Conservation (phyloP, 1,140 invertebrate genomes). For the Achroia grisella region DNA sequence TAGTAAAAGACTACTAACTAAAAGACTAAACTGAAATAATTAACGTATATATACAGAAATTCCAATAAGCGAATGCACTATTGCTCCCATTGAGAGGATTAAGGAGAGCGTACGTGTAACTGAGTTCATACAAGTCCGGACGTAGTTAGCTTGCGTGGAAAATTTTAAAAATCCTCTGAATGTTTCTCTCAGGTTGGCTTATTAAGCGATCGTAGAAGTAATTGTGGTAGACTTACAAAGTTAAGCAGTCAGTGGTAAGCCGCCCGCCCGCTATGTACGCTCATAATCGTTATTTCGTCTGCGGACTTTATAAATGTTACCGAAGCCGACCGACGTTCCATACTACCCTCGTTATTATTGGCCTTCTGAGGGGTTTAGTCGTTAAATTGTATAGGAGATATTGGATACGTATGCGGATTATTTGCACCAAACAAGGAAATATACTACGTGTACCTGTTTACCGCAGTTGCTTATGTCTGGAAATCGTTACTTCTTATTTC, state of each 20-base stretch:
- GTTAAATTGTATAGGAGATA: too few species aligned
- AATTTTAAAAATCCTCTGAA: slow-evolving; percentile 52
- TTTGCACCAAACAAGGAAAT: too few species aligned
- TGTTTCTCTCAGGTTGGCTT: slow-evolving; percentile 45
- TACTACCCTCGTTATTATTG: too few species aligned
- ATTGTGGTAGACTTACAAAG: slow-evolving; percentile 67
- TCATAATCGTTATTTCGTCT: slow-evolving; percentile 71
- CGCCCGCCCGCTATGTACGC: slow-evolving; percentile 30
- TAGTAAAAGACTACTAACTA: too few species aligned
- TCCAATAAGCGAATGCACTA: slow-evolving; percentile 46
- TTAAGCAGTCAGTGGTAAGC: slow-evolving; percentile 54
- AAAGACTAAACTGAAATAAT: background rate
- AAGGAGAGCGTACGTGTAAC: slow-evolving; percentile 33
- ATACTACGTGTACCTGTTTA: too few species aligned
- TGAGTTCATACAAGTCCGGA: slow-evolving; percentile 34
- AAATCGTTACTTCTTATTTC: too few species aligned
- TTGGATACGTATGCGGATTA: too few species aligned
- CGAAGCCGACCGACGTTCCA: background rate
- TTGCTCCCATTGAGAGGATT: slow-evolving; percentile 55
- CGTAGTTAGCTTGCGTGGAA: slow-evolving; percentile 15
- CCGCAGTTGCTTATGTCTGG: too few species aligned
- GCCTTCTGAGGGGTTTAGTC: too few species aligned
- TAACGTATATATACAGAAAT: slow-evolving; percentile 33
- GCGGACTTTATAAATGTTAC: slow-evolving; percentile 61
- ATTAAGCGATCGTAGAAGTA: slow-evolving; percentile 59